Evolutionary conservation across 2,113 vertebrate species (phyloP), one percentile per base, ranked within the genome.

Genomic region (Catharus fuscescens): DNA sequence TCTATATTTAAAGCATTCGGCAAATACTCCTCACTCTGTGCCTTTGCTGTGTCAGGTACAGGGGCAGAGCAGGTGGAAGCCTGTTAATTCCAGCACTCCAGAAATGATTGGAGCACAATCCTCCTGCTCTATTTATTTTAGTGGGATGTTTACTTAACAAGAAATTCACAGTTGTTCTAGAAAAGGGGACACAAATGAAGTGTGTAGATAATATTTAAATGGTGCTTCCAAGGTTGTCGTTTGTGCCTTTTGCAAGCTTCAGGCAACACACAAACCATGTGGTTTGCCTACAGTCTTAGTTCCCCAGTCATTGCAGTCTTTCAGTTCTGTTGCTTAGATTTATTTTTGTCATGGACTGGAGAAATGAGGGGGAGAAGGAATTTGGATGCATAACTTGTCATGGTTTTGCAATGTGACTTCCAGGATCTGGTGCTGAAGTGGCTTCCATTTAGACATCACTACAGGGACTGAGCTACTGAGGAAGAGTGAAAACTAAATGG

Each of bases 1-100:
- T 31, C 56, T 62, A 8, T 36, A 2, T 29, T 67, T 44, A 8
- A 0, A 0, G 5, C 19, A 25, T 56, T 32, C 47, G 21, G 48
- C 1, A 9, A 14, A 13, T 29, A 12, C 9, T 57, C 40, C 59
- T 80, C 42, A 5, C 32, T 0, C 1, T 5, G 47, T n/a, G 47
- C 32, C 56, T 10, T 38, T 38, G 38, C 36, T 84, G 26, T 14
- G 32, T 19, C n/a, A 50, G 52, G 14, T 14, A 9, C 17, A 48
- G 61, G 17, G 54, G 14, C n/a, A 62, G 31, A 67, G 34, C 11
- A 13, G 4, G 8, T 4, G 47, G 36, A 13, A 84, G 3, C 8
- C 36, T 57, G 23, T 17, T 52, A 23, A 71, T 84, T 60, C 23
- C 72, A 67, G 7, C 29, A 36, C 5, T 69, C 28, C 74, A 77